phyloP scores from a whole-genome alignment of 1,140 invertebrate species.

The Drosophila paulistorum region DNA sequence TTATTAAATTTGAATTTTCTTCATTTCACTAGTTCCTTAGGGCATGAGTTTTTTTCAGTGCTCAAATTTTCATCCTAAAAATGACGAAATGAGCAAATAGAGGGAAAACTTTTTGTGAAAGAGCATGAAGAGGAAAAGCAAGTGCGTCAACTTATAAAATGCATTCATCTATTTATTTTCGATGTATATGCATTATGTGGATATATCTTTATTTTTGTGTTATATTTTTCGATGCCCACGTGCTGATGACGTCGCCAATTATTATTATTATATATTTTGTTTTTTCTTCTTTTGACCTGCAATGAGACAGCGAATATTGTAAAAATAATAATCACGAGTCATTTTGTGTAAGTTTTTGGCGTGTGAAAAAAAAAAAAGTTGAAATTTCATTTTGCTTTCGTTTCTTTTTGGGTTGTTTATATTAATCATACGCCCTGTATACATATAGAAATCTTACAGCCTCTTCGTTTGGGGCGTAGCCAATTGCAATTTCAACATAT shows the following conservation, averaged over 20 bases:
- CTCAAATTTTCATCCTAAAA: slow-evolving; percentile 22
- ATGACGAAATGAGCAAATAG: slow-evolving; percentile 1
- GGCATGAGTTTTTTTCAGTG: neutral
- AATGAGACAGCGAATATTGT: slow-evolving; percentile 48
- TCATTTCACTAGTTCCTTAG: too few relatives aligned
- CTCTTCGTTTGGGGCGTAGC: slow-evolving; percentile 47
- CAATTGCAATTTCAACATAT: slow-evolving; percentile 68
- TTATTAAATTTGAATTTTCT: too few relatives aligned
- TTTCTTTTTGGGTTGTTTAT: slow-evolving; percentile 29
- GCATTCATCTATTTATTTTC: slow-evolving; percentile 18
- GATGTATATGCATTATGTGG: slow-evolving; percentile 30
- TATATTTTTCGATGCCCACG: slow-evolving; percentile 42
- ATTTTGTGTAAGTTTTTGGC: slow-evolving; percentile 37
- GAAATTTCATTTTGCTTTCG: slow-evolving; percentile 44
- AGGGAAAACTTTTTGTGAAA: slow-evolving; percentile 15
- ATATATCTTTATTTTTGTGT: slow-evolving; percentile 2
- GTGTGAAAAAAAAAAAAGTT: slow-evolving; percentile 61
- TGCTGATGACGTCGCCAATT: slow-evolving; percentile 60
- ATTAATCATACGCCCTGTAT: slow-evolving; percentile 57
- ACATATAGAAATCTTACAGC: slow-evolving; percentile 29
- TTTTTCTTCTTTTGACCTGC: neutral
- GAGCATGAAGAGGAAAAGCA: slow-evolving; percentile 24
- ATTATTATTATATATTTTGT: neutral
- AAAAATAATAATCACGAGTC: slow-evolving; percentile 69
- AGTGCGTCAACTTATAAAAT: slow-evolving; percentile 57